Conservation (phyloP, 2,888 invertebrate genomes). For the Nemotelus nigrinus region DNA sequence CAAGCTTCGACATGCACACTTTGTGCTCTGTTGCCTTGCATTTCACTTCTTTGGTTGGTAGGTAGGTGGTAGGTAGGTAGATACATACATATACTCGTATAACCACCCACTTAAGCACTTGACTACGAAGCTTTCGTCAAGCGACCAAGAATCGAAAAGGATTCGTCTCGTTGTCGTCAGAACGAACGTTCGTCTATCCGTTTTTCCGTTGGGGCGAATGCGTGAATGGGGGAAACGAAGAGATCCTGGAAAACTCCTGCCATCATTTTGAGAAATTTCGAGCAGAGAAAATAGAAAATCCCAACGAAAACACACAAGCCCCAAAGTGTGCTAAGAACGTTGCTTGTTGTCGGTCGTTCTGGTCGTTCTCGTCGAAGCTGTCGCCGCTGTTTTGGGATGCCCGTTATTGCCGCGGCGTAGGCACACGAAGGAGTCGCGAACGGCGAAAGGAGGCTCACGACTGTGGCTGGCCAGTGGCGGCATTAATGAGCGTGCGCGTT, state of each 20-base stretch:
- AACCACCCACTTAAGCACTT: constrained; percentile 33
- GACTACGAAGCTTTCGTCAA: background rate
- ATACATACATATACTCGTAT: background rate
- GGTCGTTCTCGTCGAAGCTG: background rate
- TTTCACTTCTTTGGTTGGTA: background rate
- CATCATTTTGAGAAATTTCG: background rate
- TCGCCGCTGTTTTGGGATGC: constrained; percentile 5
- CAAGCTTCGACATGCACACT: constrained; percentile 11
- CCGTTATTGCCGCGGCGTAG: background rate
- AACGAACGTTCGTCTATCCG: background rate
- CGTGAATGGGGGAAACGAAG: constrained; percentile 17
- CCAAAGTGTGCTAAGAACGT: constrained; percentile 14
- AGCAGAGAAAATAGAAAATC: constrained; percentile 24
- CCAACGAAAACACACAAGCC: constrained; percentile 15
- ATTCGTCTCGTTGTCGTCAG: constrained; percentile 18
- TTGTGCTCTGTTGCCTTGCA: constrained; percentile 1
- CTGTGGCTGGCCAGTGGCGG: constrained; percentile 26
- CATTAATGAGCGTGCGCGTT: constrained; percentile 42
- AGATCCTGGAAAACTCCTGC: constrained; percentile 29
- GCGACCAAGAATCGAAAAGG: background rate
- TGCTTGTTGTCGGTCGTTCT: too few relatives aligned
- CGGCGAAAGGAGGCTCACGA: constrained; percentile 6
- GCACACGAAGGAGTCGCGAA: background rate
- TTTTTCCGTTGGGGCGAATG: background rate
- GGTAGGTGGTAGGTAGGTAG: too few relatives aligned